Base-by-base conservation (phyloP, 2,113 vertebrate species). In the Columba livia region DNA sequence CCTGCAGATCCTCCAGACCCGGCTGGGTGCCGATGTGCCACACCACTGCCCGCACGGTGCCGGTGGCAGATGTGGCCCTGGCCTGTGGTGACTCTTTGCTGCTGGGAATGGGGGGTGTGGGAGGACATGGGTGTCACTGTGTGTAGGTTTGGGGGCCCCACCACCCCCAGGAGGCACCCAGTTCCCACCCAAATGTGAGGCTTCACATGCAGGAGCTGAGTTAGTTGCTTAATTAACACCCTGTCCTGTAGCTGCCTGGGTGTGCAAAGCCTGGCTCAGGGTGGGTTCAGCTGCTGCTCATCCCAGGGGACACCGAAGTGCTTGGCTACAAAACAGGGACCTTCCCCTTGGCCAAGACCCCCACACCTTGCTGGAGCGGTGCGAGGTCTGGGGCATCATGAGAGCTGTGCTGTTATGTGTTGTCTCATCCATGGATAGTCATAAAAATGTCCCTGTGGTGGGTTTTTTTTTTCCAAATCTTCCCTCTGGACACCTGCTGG, bases 11-110 rank as follows among this genome's bases (percentile, higher is more conserved):
- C 61, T 29, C 31, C 3, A 4, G 36, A 34, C n/a, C 26, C 2
- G 1, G 3, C 21, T 0, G 2, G 38, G 38, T 11, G 17, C 38
- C 1, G 0, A 2, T 6, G 51, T 47, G 25, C 62, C 36, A 1
- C 4, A 1, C 42, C 4, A 1, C 11, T 38, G 56, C 57, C 70
- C 3, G 4, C 16, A 1, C 2, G 10, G 62, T 61, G 64, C 56
- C 0, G 1, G 34, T 1, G 16, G 11, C 57, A 36, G 26, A 28
- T 8, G 36, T 1, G 9, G 29, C 44, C 2, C 9, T 7, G 42
- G 29, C 28, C 28, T 2, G 1, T 0, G 2, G n/a, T 3, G 42
- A 10, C 21, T 40, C 16, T 40, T 14, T 61, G 34, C 38, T 48
- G 34, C 42, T 56, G 50, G 26, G 29, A 32, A 3, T 20, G 23